Evolutionary conservation across 2,888 invertebrate genomes (phyloP).

Genomic region (Ferdinandea cuprea): DNA sequence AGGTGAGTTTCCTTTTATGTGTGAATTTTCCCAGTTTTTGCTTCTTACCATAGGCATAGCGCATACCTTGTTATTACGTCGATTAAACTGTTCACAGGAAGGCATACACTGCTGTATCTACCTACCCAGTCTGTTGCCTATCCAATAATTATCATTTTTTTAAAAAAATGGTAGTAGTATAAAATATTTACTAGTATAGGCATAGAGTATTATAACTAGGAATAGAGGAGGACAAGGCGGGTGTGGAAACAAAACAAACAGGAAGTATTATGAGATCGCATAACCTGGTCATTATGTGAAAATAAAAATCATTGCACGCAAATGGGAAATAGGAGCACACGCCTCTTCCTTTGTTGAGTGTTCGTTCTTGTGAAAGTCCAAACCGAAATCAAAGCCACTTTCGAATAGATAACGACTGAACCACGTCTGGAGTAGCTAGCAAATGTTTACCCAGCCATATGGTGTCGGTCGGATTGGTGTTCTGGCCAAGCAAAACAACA

Average conservation of each 20-base stretch:
- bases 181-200: neutral
- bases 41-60: slow-evolving; percentile 51
- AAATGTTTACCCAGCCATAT: slow-evolving; percentile 41
- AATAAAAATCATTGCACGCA: slow-evolving; percentile 23
- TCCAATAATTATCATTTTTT: slow-evolving; percentile 52
- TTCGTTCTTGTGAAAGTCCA: slow-evolving; percentile 37
- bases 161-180: slow-evolving; percentile 5
- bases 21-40: slow-evolving; percentile 70
- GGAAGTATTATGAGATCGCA: slow-evolving; percentile 68
- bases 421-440: slow-evolving; percentile 15
- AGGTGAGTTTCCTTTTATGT: slow-evolving; percentile 74
- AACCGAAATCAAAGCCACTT: slow-evolving; percentile 13
- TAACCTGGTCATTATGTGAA: slow-evolving; percentile 52
- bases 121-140: slow-evolving; percentile 6
- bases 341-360: neutral
- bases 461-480: slow-evolving; percentile 19
- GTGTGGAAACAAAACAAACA: slow-evolving; percentile 61
- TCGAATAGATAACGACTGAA: neutral
- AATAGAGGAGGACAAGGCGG: slow-evolving; percentile 17
- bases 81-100: slow-evolving; percentile 61
- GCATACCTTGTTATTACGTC: slow-evolving; percentile 65
- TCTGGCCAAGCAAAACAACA: slow-evolving; percentile 11
- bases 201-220: neutral
- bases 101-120: too few relatives aligned
- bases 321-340: slow-evolving; percentile 33